These are phyloP conservation scores for Sebastes kiyomatsui DNA, from an alignment of 2,797 vertebrate genomes.

Conservation along the genomic window DNA sequence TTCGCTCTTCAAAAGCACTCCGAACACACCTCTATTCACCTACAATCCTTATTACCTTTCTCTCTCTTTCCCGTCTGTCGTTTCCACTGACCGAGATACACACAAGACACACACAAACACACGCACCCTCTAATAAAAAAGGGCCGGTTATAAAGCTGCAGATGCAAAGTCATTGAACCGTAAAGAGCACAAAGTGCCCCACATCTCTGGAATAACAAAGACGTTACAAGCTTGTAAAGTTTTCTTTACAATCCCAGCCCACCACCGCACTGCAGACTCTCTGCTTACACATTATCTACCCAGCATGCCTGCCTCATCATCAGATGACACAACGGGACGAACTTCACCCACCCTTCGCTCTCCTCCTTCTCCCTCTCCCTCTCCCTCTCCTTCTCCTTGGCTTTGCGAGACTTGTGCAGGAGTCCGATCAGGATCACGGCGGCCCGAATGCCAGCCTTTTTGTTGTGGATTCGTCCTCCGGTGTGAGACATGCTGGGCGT, in stretches of 20 bases:
- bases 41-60: slow-evolving; percentile 21
- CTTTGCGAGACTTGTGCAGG: slow-evolving; percentile 91
- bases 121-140: slow-evolving; percentile 34
- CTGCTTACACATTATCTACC: neutral
- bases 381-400: slow-evolving; percentile 83
- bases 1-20: slow-evolving; percentile 42
- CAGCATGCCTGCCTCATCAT: neutral
- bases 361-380: slow-evolving; percentile 71
- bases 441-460: slow-evolving; percentile 93
- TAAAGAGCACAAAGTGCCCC: slow-evolving; percentile 14
- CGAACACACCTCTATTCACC: slow-evolving; percentile 33
- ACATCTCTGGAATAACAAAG: slow-evolving; percentile 21
- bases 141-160: slow-evolving; percentile 36
- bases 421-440: slow-evolving; percentile 96
- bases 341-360: slow-evolving; percentile 77
- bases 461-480: slow-evolving; percentile 84
- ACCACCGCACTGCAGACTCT: slow-evolving; percentile 36
- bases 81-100: slow-evolving; percentile 60
- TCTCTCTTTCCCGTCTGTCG: slow-evolving; percentile 15
- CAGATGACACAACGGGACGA: slow-evolving; percentile 12
- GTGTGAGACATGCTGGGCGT: slow-evolving; percentile 83
- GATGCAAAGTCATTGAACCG: slow-evolving; percentile 27
- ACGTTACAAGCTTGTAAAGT: slow-evolving; percentile 45
- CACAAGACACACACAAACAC: neutral
- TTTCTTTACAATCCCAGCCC: slow-evolving; percentile 5